Evolutionary conservation across 2,888 invertebrate genomes (phyloP).

Genomic region (Synergus itoensis): DNA sequence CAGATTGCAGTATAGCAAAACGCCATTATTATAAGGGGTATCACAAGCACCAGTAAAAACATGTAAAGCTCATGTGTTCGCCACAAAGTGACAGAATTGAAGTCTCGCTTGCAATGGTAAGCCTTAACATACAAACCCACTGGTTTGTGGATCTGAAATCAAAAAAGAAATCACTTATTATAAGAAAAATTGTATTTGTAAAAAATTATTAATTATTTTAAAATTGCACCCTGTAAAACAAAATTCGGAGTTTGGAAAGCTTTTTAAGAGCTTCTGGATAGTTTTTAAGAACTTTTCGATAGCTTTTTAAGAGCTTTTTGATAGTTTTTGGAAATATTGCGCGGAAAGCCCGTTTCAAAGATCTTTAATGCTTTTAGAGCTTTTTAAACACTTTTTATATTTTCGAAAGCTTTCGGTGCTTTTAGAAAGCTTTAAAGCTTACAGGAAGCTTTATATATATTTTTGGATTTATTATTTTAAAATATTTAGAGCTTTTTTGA

Average conservation of each 20-base stretch:
- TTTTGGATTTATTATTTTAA: no score
- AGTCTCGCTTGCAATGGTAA: conserved; percentile 82
- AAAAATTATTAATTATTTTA: not conserved
- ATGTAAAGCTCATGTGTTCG: conserved; percentile 83
- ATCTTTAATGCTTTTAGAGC: no score
- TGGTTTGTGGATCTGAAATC: conserved; percentile 75
- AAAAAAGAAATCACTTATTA: conserved; percentile 6
- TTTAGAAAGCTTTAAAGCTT: no score
- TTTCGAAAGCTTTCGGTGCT: no score
- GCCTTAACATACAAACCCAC: conserved; percentile 76
- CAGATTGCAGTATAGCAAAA: conserved; percentile 84
- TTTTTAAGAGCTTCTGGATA: no score
- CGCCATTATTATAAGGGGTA: conserved; percentile 83
- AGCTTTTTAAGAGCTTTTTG: no score
- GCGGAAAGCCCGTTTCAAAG: no score
- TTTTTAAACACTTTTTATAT: no score
- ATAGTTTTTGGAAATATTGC: no score
- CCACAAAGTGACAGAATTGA: conserved; percentile 78
- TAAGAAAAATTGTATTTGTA: not conserved
- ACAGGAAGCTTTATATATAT: no score
- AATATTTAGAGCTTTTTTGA: no score
- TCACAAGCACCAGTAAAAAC: conserved; percentile 81
- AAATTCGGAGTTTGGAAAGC: not conserved
- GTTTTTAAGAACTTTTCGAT: no score
- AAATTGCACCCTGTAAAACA: not conserved